A percentile compares a stretch with the other conserved stretches of the same genome.
These are phyloP conservation scores for Chironomus tepperi DNA, from an alignment of 1,140 invertebrate genomes.

Conservation along the genomic window DNA sequence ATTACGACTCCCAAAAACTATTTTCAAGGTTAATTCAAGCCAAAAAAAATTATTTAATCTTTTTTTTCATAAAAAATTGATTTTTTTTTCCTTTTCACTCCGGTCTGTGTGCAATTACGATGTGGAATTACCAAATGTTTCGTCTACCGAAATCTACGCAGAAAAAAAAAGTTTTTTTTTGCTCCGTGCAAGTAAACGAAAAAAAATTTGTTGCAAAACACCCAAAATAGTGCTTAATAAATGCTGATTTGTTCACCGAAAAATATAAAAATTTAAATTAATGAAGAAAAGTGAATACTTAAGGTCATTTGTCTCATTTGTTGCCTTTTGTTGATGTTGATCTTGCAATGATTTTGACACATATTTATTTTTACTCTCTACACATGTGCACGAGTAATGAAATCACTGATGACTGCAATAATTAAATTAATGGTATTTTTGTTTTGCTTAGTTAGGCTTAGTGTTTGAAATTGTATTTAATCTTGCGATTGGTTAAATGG, in stretches of 20 bases:
- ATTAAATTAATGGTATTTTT: too few relatives aligned
- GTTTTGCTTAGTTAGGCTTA: too few relatives aligned
- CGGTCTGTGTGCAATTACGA: neutral
- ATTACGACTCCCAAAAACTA: neutral
- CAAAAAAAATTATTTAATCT: slow-evolving; percentile 2
- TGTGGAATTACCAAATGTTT: neutral
- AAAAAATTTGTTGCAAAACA: neutral
- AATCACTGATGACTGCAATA: too few relatives aligned
- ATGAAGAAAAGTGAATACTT: neutral
- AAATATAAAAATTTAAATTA: neutral
- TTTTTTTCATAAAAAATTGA: neutral
- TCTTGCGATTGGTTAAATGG: too few relatives aligned
- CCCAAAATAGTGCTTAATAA: neutral
- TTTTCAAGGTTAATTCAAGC: neutral
- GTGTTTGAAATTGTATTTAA: too few relatives aligned
- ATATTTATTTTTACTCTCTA: too few relatives aligned
- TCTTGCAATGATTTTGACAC: too few relatives aligned
- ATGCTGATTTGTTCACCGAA: neutral
- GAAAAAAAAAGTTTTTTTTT: too few relatives aligned
- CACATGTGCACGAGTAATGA: too few relatives aligned
- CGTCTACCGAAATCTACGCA: too few relatives aligned
- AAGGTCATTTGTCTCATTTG: neutral
- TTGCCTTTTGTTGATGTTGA: too few relatives aligned
- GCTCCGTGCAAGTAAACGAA: neutral
- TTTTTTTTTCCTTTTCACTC: neutral